phyloP scores from a whole-genome alignment of 2,797 vertebrate species.

The Basileuterus tristriatus region DNA sequence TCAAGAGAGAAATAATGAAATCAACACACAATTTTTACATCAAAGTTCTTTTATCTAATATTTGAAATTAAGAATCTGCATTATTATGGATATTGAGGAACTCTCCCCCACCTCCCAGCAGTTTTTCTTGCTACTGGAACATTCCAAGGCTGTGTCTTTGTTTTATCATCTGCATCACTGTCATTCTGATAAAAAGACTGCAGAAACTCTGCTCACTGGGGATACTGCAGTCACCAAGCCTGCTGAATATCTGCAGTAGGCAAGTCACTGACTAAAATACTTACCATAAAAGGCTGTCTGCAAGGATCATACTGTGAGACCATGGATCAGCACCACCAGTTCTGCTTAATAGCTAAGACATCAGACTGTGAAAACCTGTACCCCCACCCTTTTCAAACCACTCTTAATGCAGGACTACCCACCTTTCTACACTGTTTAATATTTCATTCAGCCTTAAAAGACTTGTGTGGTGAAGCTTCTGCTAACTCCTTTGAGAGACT shows the following conservation, averaged over 20 bases:
- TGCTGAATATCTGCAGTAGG: constrained; percentile 37
- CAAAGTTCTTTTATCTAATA: neutral
- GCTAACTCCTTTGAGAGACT: constrained; percentile 27
- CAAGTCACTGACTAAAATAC: constrained; percentile 25
- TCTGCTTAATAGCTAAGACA: constrained; percentile 6
- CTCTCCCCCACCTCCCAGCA: neutral
- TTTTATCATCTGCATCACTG: constrained; percentile 39
- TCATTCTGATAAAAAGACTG: constrained; percentile 45
- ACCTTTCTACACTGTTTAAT: neutral
- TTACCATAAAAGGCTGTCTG: constrained; percentile 49
- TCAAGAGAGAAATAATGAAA: neutral
- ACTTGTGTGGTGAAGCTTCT: neutral
- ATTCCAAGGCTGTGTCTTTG: constrained; percentile 19
- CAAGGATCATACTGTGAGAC: neutral
- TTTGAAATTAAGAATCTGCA: neutral
- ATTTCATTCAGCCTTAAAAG: constrained; percentile 17
- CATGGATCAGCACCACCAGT: neutral
- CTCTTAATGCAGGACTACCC: neutral
- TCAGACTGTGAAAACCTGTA: neutral
- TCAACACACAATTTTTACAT: neutral
- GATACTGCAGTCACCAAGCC: constrained; percentile 43
- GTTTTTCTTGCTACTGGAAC: neutral
- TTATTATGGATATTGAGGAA: neutral
- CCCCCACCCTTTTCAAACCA: neutral
- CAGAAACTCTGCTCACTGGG: constrained; percentile 34